Conservation (phyloP, 2,797 vertebrate genomes). For the Botia kubotai region DNA sequence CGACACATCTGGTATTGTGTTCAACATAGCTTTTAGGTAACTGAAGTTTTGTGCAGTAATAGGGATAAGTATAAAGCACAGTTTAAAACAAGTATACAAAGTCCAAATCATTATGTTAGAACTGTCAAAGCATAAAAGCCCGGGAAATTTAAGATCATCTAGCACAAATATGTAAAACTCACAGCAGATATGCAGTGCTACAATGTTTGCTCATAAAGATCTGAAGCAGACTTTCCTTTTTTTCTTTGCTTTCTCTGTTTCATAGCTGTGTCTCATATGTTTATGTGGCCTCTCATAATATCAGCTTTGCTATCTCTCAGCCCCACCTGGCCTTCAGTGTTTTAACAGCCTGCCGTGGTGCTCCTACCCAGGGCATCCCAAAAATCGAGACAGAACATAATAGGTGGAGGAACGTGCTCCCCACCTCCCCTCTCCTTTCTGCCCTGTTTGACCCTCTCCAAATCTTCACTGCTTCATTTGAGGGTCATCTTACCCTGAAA, state of each 20-base stretch:
- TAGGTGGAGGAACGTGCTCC: conserved; percentile 61
- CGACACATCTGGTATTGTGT: no score
- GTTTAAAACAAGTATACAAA: background rate
- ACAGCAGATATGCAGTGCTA: conserved; percentile 17
- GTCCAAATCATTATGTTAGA: background rate
- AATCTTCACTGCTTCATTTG: conserved; percentile 72
- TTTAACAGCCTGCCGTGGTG: conserved; percentile 73
- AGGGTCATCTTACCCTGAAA: conserved; percentile 71
- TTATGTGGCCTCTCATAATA: conserved; percentile 75
- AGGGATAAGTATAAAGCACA: no score
- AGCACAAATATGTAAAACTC: conserved; percentile 38
- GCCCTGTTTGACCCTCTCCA: conserved; percentile 57
- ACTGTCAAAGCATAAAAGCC: conserved; percentile 26
- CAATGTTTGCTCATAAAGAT: conserved; percentile 18
- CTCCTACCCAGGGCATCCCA: conserved; percentile 64
- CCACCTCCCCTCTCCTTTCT: conserved; percentile 6
- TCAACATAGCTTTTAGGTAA: no score
- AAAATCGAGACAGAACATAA: conserved; percentile 66
- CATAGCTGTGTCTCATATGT: conserved; percentile 82
- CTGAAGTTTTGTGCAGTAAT: no score
- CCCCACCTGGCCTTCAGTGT: conserved; percentile 77
- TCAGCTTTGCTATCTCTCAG: conserved; percentile 75
- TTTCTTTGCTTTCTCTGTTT: conserved; percentile 52
- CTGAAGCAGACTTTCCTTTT: conserved; percentile 17
- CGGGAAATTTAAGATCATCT: conserved; percentile 28